phyloP scores from a whole-genome alignment of 2,113 vertebrate genomes.

The Erythrolamprus reginae region DNA sequence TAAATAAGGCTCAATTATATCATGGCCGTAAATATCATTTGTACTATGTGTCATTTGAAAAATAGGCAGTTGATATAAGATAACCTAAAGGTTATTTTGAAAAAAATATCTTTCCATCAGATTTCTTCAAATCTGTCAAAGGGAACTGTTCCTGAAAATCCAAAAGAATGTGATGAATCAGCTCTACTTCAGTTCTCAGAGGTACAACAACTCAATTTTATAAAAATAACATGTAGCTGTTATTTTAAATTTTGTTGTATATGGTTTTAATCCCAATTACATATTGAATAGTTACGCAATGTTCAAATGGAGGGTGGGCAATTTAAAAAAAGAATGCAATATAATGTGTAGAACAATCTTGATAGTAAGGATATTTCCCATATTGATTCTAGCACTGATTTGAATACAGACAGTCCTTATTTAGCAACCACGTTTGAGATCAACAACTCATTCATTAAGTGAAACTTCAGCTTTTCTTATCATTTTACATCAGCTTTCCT shows the following conservation, averaged over 20 bases:
- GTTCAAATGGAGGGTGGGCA: neutral
- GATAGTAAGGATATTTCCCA: neutral
- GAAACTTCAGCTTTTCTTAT: neutral
- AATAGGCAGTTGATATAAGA: neutral
- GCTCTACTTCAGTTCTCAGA: constrained; percentile 79
- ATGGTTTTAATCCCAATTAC: neutral
- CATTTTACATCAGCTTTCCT: neutral
- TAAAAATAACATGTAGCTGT: neutral
- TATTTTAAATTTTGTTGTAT: neutral
- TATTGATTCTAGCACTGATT: neutral
- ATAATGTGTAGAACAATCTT: constrained; percentile 9
- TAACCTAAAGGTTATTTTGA: constrained; percentile 23
- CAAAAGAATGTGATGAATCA: constrained; percentile 73
- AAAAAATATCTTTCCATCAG: constrained; percentile 60
- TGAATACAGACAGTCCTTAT: neutral
- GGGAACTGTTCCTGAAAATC: constrained; percentile 54
- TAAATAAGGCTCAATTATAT: neutral
- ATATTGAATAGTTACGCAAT: neutral
- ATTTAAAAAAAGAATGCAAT: constrained; percentile 14
- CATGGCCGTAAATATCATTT: neutral
- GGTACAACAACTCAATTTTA: constrained; percentile 55
- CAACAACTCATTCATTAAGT: neutral
- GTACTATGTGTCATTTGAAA: neutral
- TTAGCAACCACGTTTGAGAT: neutral
- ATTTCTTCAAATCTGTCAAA: constrained; percentile 74